phyloP scores from a whole-genome alignment of 2,113 vertebrate species.

The Gracilinanus agilis region DNA sequence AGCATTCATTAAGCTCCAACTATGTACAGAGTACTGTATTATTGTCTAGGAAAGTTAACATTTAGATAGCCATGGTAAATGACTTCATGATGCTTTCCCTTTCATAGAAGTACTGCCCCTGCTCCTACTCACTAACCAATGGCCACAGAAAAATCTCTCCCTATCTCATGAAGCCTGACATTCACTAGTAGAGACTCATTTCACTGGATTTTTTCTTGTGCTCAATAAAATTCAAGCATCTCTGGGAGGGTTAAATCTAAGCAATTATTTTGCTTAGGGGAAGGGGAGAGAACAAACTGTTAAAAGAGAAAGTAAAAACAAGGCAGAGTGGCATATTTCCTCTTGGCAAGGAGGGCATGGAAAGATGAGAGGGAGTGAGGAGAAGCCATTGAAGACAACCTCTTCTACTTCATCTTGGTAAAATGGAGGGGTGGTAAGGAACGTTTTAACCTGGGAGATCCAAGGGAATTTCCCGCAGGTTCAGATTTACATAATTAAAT shows the following conservation, averaged over 20 bases:
- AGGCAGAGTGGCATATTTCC: not conserved
- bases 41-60: fast-evolving
- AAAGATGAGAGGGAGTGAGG: not conserved
- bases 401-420: not conserved
- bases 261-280: not conserved
- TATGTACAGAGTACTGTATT: fast-evolving
- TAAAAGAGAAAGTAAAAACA: fast-evolving
- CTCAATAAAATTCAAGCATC: not conserved
- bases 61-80: fast-evolving
- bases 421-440: not conserved
- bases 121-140: too few species aligned
- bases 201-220: not conserved
- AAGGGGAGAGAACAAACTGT: fast-evolving
- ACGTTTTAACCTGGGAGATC: not conserved
- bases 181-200: not conserved
- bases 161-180: not conserved
- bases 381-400: not conserved
- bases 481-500: not conserved
- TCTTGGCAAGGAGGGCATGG: too few species aligned
- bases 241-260: not conserved
- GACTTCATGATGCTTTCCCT: not conserved
- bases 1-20: not conserved
- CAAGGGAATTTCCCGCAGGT: not conserved
- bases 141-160: too few species aligned
- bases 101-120: too few species aligned